Evolutionary conservation across 2,113 vertebrate genomes (phyloP).

Genomic region (Reinhardtius hippoglossoides): DNA sequence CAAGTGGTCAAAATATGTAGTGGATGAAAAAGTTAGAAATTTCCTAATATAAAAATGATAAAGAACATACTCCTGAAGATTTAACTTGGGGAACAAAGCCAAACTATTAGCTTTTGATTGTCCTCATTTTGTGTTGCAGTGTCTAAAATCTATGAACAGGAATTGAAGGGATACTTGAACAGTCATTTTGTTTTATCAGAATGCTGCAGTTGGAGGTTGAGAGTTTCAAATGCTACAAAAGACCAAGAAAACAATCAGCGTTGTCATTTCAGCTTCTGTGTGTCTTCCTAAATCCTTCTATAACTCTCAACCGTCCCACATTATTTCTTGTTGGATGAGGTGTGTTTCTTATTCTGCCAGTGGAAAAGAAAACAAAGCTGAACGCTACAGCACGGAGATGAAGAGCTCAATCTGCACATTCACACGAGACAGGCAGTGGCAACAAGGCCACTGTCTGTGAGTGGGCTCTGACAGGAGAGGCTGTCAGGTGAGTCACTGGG

Average conservation of each 20-base stretch:
- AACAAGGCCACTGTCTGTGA: constrained; percentile 57
- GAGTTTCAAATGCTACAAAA: neutral
- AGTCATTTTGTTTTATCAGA: too few species aligned
- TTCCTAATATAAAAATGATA: too few species aligned
- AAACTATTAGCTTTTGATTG: too few species aligned
- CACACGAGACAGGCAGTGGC: constrained; percentile 25
- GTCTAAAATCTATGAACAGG: too few species aligned
- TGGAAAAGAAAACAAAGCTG: neutral
- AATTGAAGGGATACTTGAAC: too few species aligned
- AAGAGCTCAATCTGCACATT: constrained; percentile 23
- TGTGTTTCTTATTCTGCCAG: neutral
- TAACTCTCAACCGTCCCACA: constrained; percentile 3
- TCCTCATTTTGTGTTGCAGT: too few species aligned
- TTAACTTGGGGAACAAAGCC: too few species aligned
- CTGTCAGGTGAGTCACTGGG: constrained; percentile 73
- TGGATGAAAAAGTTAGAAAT: too few species aligned
- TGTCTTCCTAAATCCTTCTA: neutral
- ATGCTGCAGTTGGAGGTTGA: too few species aligned
- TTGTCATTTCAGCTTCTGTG: neutral
- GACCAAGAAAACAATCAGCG: neutral
- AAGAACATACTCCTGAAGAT: too few species aligned
- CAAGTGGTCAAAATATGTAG: too few species aligned
- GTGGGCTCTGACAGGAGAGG: constrained; percentile 66
- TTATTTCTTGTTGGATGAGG: neutral
- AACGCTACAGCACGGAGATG: constrained; percentile 1